Evolutionary conservation across 2,113 vertebrate species (phyloP).

Genomic region (Bufo bufo): DNA sequence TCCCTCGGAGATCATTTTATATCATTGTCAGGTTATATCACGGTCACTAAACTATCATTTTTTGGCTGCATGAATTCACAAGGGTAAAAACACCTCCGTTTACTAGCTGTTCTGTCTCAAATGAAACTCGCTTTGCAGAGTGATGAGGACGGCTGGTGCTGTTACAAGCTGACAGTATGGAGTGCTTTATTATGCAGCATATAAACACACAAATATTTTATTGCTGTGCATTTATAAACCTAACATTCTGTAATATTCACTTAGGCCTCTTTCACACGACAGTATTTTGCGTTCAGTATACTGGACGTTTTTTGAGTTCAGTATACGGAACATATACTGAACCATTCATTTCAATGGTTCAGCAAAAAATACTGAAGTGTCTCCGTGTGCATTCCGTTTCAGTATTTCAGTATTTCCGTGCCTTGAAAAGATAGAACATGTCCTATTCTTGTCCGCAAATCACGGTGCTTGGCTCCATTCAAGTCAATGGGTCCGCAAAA

Average conservation of each 20-base stretch:
- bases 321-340: too few relatives aligned
- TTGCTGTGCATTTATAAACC: neutral
- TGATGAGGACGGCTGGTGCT: constrained; percentile 3
- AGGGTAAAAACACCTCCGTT: constrained; percentile 41
- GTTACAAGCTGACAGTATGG: constrained; percentile 20
- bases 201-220: constrained; percentile 29
- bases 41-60: constrained; percentile 48
- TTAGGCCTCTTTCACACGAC: too few relatives aligned
- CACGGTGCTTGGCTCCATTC: too few relatives aligned
- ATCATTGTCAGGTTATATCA: constrained; percentile 50
- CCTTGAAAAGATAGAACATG: too few relatives aligned
- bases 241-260: neutral
- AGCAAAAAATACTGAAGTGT: too few relatives aligned
- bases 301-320: too few relatives aligned
- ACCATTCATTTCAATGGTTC: too few relatives aligned
- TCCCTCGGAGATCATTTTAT: constrained; percentile 40
- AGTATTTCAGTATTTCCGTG: too few relatives aligned
- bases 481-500: too few relatives aligned
- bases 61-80: constrained; percentile 37
- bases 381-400: too few relatives aligned
- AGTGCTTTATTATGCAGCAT: constrained; percentile 22
- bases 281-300: too few relatives aligned
- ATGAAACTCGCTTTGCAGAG: constrained; percentile 9
- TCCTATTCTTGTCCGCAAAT: too few relatives aligned
- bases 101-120: constrained; percentile 31